Evolutionary conservation across 2,113 vertebrate species (phyloP).

Genomic region (Tenebrosternarchus preto): DNA sequence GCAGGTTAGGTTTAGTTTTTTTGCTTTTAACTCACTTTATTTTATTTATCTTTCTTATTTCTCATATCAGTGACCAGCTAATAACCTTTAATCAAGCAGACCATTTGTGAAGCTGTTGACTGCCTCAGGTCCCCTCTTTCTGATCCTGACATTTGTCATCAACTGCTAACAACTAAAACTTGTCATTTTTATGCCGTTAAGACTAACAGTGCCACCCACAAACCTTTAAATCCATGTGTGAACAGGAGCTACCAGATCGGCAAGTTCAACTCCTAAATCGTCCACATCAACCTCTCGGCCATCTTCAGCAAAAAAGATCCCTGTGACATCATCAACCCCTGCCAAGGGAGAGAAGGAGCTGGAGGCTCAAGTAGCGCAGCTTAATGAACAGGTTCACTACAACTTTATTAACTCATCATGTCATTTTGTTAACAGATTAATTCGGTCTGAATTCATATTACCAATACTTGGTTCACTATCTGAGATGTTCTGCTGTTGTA

Average conservation of each 20-base stretch:
- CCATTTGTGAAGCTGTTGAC: background rate
- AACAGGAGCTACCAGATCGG: conserved; percentile 89
- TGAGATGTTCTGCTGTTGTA: background rate
- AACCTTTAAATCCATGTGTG: conserved; percentile 39
- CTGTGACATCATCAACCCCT: conserved; percentile 77
- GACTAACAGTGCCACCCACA: conserved; percentile 34
- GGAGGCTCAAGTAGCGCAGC: conserved; percentile 94
- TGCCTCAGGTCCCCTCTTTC: background rate
- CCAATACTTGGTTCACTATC: background rate
- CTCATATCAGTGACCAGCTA: background rate
- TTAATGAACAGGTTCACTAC: conserved; percentile 87
- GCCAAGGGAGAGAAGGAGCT: conserved; percentile 95
- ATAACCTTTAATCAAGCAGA: conserved; percentile 13
- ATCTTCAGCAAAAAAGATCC: conserved; percentile 94
- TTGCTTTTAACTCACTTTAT: background rate
- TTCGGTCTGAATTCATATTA: background rate
- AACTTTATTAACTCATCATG: conserved; percentile 2
- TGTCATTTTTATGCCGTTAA: background rate
- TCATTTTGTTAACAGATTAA: background rate
- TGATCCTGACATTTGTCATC: conserved; percentile 4
- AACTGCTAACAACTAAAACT: conserved; percentile 10
- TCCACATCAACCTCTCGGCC: conserved; percentile 94
- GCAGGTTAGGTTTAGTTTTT: conserved; percentile 78
- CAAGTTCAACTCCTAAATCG: conserved; percentile 85
- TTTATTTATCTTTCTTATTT: background rate